phyloP scores from a whole-genome alignment of 2,113 vertebrate genomes.

The Prolemur simus region DNA sequence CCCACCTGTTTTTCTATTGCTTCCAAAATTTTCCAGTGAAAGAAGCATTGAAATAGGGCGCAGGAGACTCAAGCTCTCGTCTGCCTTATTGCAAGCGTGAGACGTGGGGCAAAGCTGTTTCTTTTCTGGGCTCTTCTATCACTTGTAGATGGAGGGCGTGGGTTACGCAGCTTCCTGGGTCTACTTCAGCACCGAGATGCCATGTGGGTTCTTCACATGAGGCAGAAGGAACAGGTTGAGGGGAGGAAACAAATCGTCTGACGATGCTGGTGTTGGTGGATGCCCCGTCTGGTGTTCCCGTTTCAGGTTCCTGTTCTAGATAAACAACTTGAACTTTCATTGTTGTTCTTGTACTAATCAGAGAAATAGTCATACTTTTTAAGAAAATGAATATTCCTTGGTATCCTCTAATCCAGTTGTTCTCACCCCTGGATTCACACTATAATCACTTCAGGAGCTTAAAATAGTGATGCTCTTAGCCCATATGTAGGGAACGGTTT shows the following conservation, averaged over 20 bases:
- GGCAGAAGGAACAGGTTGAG: background rate
- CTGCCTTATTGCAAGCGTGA: background rate
- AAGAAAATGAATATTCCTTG: background rate
- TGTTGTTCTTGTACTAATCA: background rate
- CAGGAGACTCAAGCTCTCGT: background rate
- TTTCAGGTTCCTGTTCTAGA: background rate
- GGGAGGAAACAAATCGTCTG: background rate
- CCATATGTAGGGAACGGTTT: background rate
- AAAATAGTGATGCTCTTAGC: background rate
- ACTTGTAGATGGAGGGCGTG: background rate
- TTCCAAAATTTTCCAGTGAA: slow-evolving; percentile 43
- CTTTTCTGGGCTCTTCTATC: background rate
- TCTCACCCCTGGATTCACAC: background rate
- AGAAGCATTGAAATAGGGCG: background rate
- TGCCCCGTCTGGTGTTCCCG: background rate
- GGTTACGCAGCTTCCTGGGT: background rate
- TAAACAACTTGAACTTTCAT: slow-evolving; percentile 23
- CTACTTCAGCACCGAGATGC: background rate
- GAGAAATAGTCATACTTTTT: slow-evolving; percentile 17
- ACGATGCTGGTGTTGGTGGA: background rate
- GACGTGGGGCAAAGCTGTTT: background rate
- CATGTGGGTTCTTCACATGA: background rate
- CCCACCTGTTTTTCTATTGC: slow-evolving; percentile 32
- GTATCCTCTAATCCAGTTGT: background rate
- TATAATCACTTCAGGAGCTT: background rate